Base-by-base conservation (phyloP, 2,797 vertebrate species). In the Chromobotia macracanthus region DNA sequence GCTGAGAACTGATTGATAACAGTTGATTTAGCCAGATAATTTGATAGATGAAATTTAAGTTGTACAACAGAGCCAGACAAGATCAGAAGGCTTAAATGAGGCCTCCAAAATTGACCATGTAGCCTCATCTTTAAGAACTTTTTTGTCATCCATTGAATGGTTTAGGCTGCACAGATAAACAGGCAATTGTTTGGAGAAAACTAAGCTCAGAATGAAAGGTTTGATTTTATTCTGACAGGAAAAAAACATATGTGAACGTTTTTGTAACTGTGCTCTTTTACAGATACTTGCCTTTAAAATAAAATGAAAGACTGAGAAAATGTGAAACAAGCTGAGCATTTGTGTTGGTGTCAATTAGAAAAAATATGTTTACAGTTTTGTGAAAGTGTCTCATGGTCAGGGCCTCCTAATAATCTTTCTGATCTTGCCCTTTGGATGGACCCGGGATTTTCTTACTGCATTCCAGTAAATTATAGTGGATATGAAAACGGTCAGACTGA, bases 381-480 rank as follows among this genome's bases (percentile, higher is more conserved):
- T 77, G 84, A 89, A 84, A 86, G 87, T 88, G 73, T 23, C 83
- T 91, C 84, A 93, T 86, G 84, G 74, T 85, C 85, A 86, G 87
- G 90, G 89, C 93, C 93, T 93, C 91, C 92, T 91, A 87, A 90
- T 91, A 92, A 97, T 96, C 94, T 96, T 96, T 95, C 94, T 95
- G 93, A 96, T 94, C 95, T 95, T 96, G 93, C 94, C 92, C 90
- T 93, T 93, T 5, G 95, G 91, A 84, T 96, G 91, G 64, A 96
- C 87, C 80, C 89, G 94, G 79, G 95, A 92, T 93, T 92, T 95
- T 96, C 96, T 96, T 88, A 96, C 93, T 89, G 94, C 93, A 90
- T 91, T 96, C 92, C 96, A 97, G 92, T 96, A 98, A 74, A 93
- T 93, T 86, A 94, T 60, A 72, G 95, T 94, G 58, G 96, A 98